Conservation (phyloP, 2,797 vertebrate species). For the Epinephelus awoara region DNA sequence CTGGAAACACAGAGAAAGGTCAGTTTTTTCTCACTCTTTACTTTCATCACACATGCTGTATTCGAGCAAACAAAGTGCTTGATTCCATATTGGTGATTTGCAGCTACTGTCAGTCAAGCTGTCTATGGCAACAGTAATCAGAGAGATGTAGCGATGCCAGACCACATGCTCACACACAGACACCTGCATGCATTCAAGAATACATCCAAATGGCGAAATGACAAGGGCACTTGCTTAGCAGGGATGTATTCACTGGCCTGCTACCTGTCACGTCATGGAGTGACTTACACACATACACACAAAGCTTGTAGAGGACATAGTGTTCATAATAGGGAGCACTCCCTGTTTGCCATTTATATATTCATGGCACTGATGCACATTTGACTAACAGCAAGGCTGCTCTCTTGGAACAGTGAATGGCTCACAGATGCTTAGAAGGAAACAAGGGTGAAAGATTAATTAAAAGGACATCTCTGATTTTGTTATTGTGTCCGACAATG, state of each 20-base stretch:
- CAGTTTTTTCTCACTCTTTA: neutral
- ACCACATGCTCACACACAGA: conserved; percentile 12
- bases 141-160: neutral
- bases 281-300: conserved; percentile 4
- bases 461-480: conserved; percentile 10
- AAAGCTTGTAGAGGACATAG: conserved; percentile 36
- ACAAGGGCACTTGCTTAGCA: conserved; percentile 53
- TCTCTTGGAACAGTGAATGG: conserved; percentile 5
- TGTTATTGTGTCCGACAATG: neutral
- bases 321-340: conserved; percentile 25
- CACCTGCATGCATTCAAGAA: conserved; percentile 1
- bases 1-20: neutral
- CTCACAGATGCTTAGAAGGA: conserved; percentile 9
- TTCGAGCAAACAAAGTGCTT: conserved; percentile 1
- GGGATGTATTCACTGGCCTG: conserved; percentile 20
- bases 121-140: conserved; percentile 39
- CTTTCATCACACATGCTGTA: neutral
- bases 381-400: conserved; percentile 8
- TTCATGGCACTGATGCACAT: conserved; percentile 9
- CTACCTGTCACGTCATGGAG: conserved; percentile 34
- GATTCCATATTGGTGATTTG: conserved; percentile 13
- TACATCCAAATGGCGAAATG: conserved; percentile 16
- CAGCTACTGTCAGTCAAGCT: conserved; percentile 51
- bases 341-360: conserved; percentile 30
- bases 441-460: conserved; percentile 14